Evolutionary conservation across 2,797 vertebrate species (phyloP).

Genomic region (Coluber constrictor): DNA sequence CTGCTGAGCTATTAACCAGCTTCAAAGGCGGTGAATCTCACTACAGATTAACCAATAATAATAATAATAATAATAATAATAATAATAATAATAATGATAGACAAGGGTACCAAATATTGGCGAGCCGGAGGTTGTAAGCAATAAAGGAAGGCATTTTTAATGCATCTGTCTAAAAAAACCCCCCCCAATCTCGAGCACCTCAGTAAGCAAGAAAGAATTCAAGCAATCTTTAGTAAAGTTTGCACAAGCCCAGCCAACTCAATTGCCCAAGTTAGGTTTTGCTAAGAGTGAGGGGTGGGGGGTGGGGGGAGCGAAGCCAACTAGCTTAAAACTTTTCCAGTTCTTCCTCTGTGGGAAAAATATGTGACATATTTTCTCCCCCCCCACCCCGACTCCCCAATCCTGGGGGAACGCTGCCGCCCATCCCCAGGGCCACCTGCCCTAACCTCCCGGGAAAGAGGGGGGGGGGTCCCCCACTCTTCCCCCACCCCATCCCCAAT

Average conservation of each 20-base stretch:
- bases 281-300: neutral
- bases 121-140: neutral
- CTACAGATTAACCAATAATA: too few relatives aligned
- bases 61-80: too few relatives aligned
- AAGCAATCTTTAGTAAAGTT: neutral
- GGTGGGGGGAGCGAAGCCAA: too few relatives aligned
- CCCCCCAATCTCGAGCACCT: neutral
- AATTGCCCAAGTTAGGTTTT: neutral
- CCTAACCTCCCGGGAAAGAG: neutral
- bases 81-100: too few relatives aligned
- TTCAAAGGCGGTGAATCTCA: too few relatives aligned
- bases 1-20: too few relatives aligned
- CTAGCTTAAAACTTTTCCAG: neutral
- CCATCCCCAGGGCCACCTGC: neutral
- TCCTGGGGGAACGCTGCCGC: too few relatives aligned
- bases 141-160: neutral
- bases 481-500: conserved; percentile 22
- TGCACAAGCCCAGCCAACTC: too few relatives aligned
- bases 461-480: neutral
- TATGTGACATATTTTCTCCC: conserved; percentile 27
- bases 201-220: neutral
- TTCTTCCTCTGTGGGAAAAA: too few relatives aligned
- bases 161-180: neutral
- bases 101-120: neutral
- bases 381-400: neutral